Conservation (phyloP, 2,113 vertebrate genomes). For the Varanus salvator region DNA sequence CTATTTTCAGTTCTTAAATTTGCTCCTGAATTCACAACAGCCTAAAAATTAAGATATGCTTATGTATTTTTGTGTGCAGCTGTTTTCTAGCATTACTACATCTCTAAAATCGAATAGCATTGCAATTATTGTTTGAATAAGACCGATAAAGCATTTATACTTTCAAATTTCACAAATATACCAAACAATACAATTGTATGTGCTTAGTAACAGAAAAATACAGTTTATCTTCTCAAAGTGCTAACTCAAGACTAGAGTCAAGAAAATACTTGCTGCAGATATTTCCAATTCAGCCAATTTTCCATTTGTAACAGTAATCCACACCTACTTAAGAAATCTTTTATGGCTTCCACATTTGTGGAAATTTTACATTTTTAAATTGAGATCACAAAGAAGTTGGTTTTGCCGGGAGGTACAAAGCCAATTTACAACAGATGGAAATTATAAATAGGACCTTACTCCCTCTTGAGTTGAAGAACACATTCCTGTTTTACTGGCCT, state of each 20-base stretch:
- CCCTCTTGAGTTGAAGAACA: neutral
- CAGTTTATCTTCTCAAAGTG: neutral
- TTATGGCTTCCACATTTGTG: neutral
- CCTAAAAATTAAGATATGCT: neutral
- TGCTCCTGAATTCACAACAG: neutral
- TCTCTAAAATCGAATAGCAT: neutral
- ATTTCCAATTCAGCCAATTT: neutral
- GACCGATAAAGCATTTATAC: neutral
- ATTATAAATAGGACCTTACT: neutral
- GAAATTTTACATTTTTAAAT: neutral
- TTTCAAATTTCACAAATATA: conserved; percentile 4
- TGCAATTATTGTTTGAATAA: neutral
- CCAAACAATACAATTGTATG: neutral
- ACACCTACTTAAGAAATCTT: neutral
- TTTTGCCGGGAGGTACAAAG: neutral
- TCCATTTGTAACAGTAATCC: no score
- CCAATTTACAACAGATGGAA: neutral
- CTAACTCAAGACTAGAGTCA: neutral
- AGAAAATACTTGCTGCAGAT: neutral
- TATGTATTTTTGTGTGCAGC: neutral
- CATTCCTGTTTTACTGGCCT: neutral
- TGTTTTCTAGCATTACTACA: neutral
- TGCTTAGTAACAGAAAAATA: neutral
- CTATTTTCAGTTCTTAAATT: neutral
- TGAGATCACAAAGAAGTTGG: neutral